A percentile compares a stretch with the other conserved stretches of the same genome.
phyloP scores from a whole-genome alignment of 2,797 vertebrate genomes.

The Agapornis canus region DNA sequence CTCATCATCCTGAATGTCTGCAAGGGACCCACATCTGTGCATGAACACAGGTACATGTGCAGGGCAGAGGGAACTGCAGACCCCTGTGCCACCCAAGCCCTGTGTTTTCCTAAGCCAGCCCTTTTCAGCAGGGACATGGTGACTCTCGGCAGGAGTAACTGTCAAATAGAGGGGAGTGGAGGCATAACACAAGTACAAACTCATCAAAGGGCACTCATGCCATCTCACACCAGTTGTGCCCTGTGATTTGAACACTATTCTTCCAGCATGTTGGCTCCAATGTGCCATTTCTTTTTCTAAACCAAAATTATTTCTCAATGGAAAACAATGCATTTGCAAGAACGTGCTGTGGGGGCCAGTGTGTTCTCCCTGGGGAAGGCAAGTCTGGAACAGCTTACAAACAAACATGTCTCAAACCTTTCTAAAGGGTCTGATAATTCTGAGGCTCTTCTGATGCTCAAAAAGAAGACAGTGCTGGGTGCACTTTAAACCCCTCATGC shows the following conservation, averaged over 20 bases:
- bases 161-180: rapidly evolving
- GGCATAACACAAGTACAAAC: neutral
- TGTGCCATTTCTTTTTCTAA: neutral
- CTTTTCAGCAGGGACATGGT: neutral
- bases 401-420: neutral
- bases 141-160: neutral
- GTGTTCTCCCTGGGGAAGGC: neutral
- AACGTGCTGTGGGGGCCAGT: neutral
- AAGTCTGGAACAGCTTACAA: neutral
- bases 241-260: neutral
- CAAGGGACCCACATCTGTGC: neutral
- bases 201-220: neutral
- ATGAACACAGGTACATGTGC: neutral
- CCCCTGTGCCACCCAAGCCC: neutral
- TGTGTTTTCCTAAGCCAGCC: neutral
- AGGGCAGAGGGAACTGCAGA: neutral
- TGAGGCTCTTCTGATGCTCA: neutral
- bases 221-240: neutral
- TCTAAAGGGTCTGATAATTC: neutral
- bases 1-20: conserved; percentile 91
- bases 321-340: neutral
- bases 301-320: rapidly evolving
- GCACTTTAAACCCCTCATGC: neutral
- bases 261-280: neutral
- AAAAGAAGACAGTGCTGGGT: neutral